These are phyloP conservation scores for Uropetala carovei DNA, from an alignment of 2,888 invertebrate genomes.

Conservation along the genomic window DNA sequence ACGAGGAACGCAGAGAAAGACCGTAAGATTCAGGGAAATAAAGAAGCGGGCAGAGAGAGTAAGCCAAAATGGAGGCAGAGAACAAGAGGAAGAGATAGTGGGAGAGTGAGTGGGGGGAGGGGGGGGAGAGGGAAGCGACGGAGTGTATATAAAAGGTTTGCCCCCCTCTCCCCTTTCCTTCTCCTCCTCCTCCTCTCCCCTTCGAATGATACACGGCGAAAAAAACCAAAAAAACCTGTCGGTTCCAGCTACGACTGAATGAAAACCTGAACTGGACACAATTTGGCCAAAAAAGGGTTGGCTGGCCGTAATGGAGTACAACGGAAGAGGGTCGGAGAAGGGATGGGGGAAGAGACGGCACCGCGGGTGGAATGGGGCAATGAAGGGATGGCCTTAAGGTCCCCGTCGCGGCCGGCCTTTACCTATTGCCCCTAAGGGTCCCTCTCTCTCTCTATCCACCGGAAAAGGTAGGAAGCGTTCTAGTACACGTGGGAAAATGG, in stretches of 20 bases:
- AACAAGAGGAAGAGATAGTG: neutral
- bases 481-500: slow-evolving; percentile 41
- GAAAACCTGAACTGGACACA: slow-evolving; percentile 64
- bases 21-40: neutral
- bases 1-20: neutral
- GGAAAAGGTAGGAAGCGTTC: neutral
- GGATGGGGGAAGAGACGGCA: neutral
- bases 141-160: slow-evolving; percentile 5
- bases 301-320: slow-evolving; percentile 54
- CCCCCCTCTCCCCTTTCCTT: slow-evolving; percentile 53
- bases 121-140: neutral
- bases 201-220: neutral
- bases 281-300: slow-evolving; percentile 58
- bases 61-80: neutral
- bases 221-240: slow-evolving; percentile 56
- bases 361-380: neutral
- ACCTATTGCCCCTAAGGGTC: neutral
- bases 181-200: neutral
- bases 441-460: too few relatives aligned
- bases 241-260: slow-evolving; percentile 51
- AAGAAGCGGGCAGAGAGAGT: neutral
- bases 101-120: neutral
- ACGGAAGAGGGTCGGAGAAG: neutral
- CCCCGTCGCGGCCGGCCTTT: slow-evolving; percentile 7
- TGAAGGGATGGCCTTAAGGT: slow-evolving; percentile 14